Base-by-base conservation (phyloP, 1,140 invertebrate species). In the Coelopa frigida region DNA sequence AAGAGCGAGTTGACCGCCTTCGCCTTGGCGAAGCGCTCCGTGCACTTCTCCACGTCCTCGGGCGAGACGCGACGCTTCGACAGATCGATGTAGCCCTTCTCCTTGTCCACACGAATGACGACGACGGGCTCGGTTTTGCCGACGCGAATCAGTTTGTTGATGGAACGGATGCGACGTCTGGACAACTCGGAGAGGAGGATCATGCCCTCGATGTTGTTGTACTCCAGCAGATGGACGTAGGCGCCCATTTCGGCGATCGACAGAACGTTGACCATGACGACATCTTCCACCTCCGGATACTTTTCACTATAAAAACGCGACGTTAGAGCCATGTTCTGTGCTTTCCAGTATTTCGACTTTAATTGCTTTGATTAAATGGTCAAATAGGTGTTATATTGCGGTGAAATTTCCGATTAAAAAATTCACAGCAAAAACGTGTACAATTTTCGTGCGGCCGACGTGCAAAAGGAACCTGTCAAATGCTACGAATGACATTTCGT, bases 161-260 rank as follows among this genome's bases (percentile, higher is more conserved):
- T 98, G 31, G 96, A 99, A 52, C 97, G 80, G 57, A 99, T 99
- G 79, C 97, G 89, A 74, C 96, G 80, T 62, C 97, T 80, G 4
- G 95, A 99, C 72, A 99, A 78, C 74, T 99, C 97, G 17, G 94
- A 98, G 0, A 94, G 72, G 53, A 94, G 73, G 48, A 93, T 94
- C 89, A 93, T 94, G 56, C 96, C 96, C 73, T 98, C 96, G 51
- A 97, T 98, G 61, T 98, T 95, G 70, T 99, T 98, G 67, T 99
- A 99, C 74, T 99, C 96, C 41, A 98, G 73, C 38, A 99, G 73
- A 70, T 96, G 88, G 4, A 98, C 97, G 72, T 99, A 99, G 5
- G 96, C 96, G 48, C 97, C 97, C 95, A 99, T 99, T 75, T 99
- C 95, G 26, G 94, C 95, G 57, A 99, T 99, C 52, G 90, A 91